Percentiles rank a stretch among this genome's conserved stretches.
phyloP scores from a whole-genome alignment of 2,797 vertebrate species.

The Anolis apletophallus region DNA sequence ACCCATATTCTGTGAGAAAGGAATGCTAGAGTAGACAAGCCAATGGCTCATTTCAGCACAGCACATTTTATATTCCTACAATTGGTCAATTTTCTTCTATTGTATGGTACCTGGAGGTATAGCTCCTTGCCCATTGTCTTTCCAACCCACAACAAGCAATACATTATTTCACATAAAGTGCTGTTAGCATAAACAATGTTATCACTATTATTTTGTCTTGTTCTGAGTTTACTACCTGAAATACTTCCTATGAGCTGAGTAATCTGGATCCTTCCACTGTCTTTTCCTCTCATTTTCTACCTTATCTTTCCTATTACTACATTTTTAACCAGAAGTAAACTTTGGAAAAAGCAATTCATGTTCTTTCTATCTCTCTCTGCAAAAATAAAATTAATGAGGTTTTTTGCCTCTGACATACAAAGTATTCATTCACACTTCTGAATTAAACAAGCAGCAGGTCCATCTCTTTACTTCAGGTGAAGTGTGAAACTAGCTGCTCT shows the following conservation, averaged over 20 bases:
- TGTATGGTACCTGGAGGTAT: not conserved
- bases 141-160: slow-evolving; percentile 10
- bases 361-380: not conserved
- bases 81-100: not conserved
- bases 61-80: not conserved
- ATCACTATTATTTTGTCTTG: not conserved
- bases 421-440: slow-evolving; percentile 2
- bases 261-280: not conserved
- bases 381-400: slow-evolving; percentile 20
- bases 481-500: slow-evolving; percentile 39
- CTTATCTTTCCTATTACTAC: not conserved
- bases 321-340: not conserved
- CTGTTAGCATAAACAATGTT: not conserved
- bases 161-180: not conserved
- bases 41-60: not conserved
- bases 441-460: slow-evolving; percentile 24
- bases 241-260: not conserved
- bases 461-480: slow-evolving; percentile 21
- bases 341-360: not conserved
- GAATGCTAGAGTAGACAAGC: not conserved
- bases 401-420: not conserved
- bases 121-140: slow-evolving; percentile 7
- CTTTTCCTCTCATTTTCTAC: not conserved
- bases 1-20: not conserved
- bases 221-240: not conserved